Conservation (phyloP, 2,888 invertebrate species). For the Drosophila anomelani region DNA sequence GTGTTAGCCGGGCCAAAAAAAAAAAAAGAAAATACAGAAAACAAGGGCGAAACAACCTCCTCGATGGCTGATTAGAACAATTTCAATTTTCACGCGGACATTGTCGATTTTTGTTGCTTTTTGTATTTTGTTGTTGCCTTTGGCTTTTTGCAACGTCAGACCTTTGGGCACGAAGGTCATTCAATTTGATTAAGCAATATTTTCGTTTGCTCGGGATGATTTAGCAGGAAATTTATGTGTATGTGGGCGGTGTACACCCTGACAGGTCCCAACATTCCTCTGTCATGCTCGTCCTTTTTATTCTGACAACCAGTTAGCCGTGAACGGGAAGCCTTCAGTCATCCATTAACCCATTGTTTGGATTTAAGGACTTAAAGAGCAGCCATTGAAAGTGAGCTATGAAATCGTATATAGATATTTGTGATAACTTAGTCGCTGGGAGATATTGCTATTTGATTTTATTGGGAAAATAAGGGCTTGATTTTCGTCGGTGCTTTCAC, state of each 20-base stretch:
- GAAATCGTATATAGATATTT: not conserved
- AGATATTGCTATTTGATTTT: not conserved
- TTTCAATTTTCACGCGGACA: constrained; percentile 76
- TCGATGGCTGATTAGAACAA: constrained; percentile 65
- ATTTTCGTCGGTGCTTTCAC: not conserved
- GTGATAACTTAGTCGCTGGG: not conserved
- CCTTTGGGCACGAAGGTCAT: constrained; percentile 54
- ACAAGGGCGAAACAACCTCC: constrained; percentile 22
- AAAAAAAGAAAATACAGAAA: constrained; percentile 15
- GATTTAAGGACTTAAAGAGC: constrained; percentile 42
- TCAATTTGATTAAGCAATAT: constrained; percentile 72
- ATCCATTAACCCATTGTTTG: constrained; percentile 31
- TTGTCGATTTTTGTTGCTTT: constrained; percentile 29
- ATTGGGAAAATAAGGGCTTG: rapidly evolving
- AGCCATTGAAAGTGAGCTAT: constrained; percentile 5
- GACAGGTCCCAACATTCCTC: constrained; percentile 44
- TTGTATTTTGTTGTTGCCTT: constrained; percentile 24
- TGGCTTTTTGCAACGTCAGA: constrained; percentile 47
- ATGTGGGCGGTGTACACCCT: constrained; percentile 22
- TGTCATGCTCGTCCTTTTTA: constrained; percentile 47
- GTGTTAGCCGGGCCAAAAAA: constrained; percentile 36
- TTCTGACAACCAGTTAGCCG: not conserved
- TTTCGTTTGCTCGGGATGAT: constrained; percentile 68
- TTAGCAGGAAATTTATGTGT: constrained; percentile 70
- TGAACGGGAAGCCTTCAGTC: not conserved